These are phyloP conservation scores for Drosophila mayri DNA, from an alignment of 1,140 invertebrate genomes.

Conservation along the genomic window DNA sequence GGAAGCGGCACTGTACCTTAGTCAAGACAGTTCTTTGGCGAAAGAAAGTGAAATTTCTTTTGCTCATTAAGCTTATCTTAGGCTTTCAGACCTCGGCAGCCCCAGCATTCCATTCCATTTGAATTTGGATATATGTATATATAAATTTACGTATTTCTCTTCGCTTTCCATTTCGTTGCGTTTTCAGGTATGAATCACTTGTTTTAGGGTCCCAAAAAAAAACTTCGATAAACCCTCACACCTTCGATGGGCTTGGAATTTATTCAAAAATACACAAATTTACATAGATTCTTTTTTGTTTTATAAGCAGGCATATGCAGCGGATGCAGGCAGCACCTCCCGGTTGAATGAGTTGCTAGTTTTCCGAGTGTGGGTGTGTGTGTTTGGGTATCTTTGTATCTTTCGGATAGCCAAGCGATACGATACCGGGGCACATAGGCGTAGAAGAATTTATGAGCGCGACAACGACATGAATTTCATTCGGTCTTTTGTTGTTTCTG, in stretches of 20 bases:
- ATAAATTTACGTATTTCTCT: constrained; percentile 6
- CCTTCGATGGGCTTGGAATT: constrained; percentile 47
- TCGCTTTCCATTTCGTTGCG: constrained; percentile 57
- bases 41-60: constrained; percentile 46
- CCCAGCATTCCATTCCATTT: constrained; percentile 36
- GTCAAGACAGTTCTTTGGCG: constrained; percentile 29
- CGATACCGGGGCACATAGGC: constrained; percentile 30
- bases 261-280: constrained; percentile 44
- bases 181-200: constrained; percentile 38
- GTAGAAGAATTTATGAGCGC: constrained; percentile 57
- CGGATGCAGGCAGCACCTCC: constrained; percentile 37
- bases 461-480: constrained; percentile 63
- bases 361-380: constrained; percentile 24
- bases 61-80: constrained; percentile 42
- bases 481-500: constrained; percentile 50
- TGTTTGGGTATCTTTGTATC: constrained; percentile 36
- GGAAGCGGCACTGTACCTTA: constrained; percentile 2
- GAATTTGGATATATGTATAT: constrained; percentile 17
- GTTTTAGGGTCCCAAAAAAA: constrained; percentile 17
- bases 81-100: constrained; percentile 17
- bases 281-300: constrained; percentile 51
- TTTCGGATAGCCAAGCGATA: constrained; percentile 47
- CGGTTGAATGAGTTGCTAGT: constrained; percentile 54
- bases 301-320: constrained; percentile 20
- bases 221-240: constrained; percentile 40